Evolutionary conservation across 2,113 vertebrate species (phyloP), one percentile per base, ranked within the genome.

Genomic region (Struthio camelus): DNA sequence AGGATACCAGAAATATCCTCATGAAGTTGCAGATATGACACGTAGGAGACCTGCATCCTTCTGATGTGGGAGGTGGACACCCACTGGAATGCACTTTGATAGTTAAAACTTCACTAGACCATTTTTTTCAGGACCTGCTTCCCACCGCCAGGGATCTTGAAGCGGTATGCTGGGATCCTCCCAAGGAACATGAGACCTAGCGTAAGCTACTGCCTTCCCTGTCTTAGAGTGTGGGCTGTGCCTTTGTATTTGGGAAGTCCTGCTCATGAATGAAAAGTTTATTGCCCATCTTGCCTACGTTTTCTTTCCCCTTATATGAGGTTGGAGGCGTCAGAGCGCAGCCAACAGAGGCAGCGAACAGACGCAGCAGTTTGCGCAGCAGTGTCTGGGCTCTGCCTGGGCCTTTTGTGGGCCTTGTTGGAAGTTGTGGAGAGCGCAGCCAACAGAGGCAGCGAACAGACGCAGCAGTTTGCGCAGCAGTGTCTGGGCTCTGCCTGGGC

Each of bases 141-240:
- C 24, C 15, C 9, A 48, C 18, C 6, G n/a, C 70, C 16, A 56
- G 28, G 42, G 22, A 25, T n/a, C 25, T 73, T 72, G 48, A 36
- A 83, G 28, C 1, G 30, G 28, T 9, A 7, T 48, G 24, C 8
- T 82, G 4, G 10, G 66, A 66, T 2, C 5, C 16, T 85, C 3
- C 16, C 17, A 82, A 36, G 24, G 62, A 72, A 65, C 27, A 24
- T 20, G 22, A 53, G 14, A 30, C 5, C 8, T 27, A 32, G 24
- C 32, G 73, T 14, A 86, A 80, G 3, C 12, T 83, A 36, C 10
- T 34, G 20, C 25, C 34, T 73, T 65, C 4, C 13, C 20, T 79
- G n/a, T 4, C 15, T 65, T 28, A 22, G 24, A 76, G 9, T 1
- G 1, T 69, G 28, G 0, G 0, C 8, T 66, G 11, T 58, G 13